Conservation (phyloP, 92 coral and sea anemone genomes). For the Siderastrea radians region DNA sequence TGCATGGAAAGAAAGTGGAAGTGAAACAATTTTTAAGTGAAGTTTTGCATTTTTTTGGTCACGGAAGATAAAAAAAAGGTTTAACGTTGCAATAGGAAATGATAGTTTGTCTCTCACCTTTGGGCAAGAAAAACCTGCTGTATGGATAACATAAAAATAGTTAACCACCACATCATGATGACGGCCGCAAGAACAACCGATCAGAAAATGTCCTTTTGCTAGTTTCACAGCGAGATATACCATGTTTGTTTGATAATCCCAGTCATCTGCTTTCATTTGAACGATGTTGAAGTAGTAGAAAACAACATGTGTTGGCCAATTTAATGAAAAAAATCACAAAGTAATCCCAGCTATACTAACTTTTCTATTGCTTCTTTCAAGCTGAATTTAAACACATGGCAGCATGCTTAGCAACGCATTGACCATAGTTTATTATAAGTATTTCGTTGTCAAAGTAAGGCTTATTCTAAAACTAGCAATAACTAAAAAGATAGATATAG, state of each 20-base stretch:
- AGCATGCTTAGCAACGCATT: neutral
- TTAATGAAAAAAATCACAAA: neutral
- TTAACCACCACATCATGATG: neutral
- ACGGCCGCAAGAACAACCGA: neutral
- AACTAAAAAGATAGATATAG: too few relatives aligned
- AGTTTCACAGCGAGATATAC: neutral
- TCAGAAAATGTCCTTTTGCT: neutral
- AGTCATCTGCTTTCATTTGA: neutral
- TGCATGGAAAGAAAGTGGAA: too few relatives aligned
- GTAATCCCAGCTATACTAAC: neutral
- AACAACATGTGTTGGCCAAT: neutral
- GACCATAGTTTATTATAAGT: too few relatives aligned
- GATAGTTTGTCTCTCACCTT: neutral
- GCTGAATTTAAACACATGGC: neutral
- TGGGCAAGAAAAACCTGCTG: slow-evolving; percentile 10
- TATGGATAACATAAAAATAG: neutral
- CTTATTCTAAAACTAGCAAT: too few relatives aligned
- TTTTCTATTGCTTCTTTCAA: neutral
- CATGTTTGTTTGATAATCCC: too few relatives aligned
- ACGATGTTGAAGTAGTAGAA: too few relatives aligned
- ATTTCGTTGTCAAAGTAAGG: too few relatives aligned
- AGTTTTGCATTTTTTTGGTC: too few relatives aligned
- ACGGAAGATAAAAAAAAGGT: neutral
- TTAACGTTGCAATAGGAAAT: neutral
- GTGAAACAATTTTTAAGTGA: neutral